Evolutionary conservation across 2,797 vertebrate genomes (phyloP).

Genomic region (Anguilla obscura): DNA sequence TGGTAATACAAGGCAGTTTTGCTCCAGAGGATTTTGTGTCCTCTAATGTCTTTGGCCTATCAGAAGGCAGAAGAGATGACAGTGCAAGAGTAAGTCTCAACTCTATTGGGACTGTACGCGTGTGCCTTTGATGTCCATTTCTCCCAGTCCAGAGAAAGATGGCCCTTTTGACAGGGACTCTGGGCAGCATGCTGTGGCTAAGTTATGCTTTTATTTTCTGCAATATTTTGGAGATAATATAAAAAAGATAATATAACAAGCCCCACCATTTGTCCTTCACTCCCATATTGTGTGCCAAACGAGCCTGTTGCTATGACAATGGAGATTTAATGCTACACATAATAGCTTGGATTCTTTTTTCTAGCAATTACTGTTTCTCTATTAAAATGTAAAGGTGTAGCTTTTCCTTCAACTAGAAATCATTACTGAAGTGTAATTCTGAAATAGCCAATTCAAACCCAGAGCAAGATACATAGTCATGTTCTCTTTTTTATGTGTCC

Average conservation of each 20-base stretch:
- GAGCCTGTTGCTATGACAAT: not conserved
- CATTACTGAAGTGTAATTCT: not conserved
- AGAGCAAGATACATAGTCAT: not conserved
- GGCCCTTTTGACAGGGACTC: not conserved
- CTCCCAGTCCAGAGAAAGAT: not conserved
- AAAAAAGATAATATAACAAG: not conserved
- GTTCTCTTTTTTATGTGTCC: not conserved
- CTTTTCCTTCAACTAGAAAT: not conserved
- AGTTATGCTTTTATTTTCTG: not conserved
- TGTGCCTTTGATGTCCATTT: not conserved
- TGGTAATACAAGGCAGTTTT: not conserved
- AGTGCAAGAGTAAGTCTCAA: not conserved
- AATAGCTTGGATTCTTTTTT: not conserved
- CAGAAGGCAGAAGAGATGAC: not conserved
- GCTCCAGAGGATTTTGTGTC: constrained; percentile 3
- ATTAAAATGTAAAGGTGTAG: not conserved
- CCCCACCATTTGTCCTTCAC: not conserved
- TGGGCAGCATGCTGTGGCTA: not conserved
- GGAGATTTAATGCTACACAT: not conserved
- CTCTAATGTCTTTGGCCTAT: constrained; percentile 6
- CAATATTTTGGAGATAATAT: not conserved
- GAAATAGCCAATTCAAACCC: not conserved
- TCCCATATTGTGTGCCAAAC: not conserved
- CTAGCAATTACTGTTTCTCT: not conserved
- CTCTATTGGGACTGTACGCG: not conserved